Evolutionary conservation across 1,140 invertebrate species (phyloP).

Genomic region (Galleria mellonella): DNA sequence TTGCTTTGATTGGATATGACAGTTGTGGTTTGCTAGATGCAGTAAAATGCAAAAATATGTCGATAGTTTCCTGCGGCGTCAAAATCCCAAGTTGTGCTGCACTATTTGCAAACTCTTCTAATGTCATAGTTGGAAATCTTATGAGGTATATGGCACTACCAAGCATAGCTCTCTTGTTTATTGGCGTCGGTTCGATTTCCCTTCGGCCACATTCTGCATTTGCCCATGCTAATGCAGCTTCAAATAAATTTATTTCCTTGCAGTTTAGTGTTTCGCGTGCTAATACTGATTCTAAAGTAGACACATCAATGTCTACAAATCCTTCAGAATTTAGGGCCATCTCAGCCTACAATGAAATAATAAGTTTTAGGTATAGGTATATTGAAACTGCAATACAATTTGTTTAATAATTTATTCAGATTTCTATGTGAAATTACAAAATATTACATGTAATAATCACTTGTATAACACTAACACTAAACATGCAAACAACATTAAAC

Average conservation of each 20-base stretch:
- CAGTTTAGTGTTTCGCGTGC: constrained; percentile 92
- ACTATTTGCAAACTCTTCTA: constrained; percentile 94
- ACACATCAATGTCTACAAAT: constrained; percentile 93
- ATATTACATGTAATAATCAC: constrained; percentile 32
- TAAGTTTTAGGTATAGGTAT: constrained; percentile 25
- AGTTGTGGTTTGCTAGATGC: constrained; percentile 88
- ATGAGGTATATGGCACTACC: constrained; percentile 89
- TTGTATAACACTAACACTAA: constrained; percentile 32
- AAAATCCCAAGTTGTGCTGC: constrained; percentile 92
- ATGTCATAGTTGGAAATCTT: constrained; percentile 91
- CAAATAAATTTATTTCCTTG: constrained; percentile 92
- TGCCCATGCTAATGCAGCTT: constrained; percentile 93
- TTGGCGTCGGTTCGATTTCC: constrained; percentile 84
- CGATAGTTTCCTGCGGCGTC: constrained; percentile 92
- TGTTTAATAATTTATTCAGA: constrained; percentile 62
- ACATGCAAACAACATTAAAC: constrained; percentile 53
- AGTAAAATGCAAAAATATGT: constrained; percentile 93
- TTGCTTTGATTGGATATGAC: constrained; percentile 85
- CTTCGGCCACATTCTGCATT: constrained; percentile 87
- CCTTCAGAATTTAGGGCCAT: constrained; percentile 95
- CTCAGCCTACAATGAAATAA: constrained; percentile 83
- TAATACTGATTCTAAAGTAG: constrained; percentile 90
- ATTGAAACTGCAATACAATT: constrained; percentile 75
- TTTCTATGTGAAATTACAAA: constrained; percentile 30
- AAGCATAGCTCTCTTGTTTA: constrained; percentile 82